These are phyloP conservation scores for Scaptomyza flava DNA, from an alignment of 2,888 invertebrate species.

Conservation along the genomic window DNA sequence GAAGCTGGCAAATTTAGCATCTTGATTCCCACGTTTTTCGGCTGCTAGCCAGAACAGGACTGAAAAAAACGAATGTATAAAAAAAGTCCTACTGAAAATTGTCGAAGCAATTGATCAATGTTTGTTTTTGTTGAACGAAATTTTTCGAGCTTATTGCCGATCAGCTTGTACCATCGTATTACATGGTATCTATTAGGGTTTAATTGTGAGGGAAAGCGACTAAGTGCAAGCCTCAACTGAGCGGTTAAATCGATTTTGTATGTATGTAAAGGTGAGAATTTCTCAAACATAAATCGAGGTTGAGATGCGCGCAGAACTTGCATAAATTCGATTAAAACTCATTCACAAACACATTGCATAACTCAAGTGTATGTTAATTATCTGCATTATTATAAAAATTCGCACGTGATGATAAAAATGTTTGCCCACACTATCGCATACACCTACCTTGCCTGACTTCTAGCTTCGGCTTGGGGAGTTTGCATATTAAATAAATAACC, in stretches of 20 bases:
- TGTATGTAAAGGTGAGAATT: too few species aligned
- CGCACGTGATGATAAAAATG: slow-evolving; percentile 46
- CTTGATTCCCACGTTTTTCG: slow-evolving; percentile 44
- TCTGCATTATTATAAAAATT: slow-evolving; percentile 44
- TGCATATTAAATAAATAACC: slow-evolving; percentile 72
- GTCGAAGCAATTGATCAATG: too few species aligned
- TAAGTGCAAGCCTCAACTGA: slow-evolving; percentile 45
- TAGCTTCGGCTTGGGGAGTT: too few species aligned
- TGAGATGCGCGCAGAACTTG: slow-evolving; percentile 15
- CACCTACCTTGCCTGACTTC: too few species aligned
- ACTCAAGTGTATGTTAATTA: too few species aligned
- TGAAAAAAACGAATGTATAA: too few species aligned
- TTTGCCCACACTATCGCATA: too few species aligned
- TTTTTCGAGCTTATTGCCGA: background rate
- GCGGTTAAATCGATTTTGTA: too few species aligned
- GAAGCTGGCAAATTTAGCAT: slow-evolving; percentile 26
- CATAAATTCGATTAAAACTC: slow-evolving; percentile 61
- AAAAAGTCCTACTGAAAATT: too few species aligned
- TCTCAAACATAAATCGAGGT: slow-evolving; percentile 2
- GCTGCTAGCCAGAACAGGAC: slow-evolving; percentile 35
- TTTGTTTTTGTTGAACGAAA: too few species aligned
- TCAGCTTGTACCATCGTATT: slow-evolving; percentile 28
- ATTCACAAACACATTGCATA: too few species aligned
- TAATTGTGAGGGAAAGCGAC: slow-evolving; percentile 38
- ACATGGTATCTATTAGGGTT: too few species aligned